phyloP scores from a whole-genome alignment of 2,888 invertebrate species.

The Desoria tigrina region DNA sequence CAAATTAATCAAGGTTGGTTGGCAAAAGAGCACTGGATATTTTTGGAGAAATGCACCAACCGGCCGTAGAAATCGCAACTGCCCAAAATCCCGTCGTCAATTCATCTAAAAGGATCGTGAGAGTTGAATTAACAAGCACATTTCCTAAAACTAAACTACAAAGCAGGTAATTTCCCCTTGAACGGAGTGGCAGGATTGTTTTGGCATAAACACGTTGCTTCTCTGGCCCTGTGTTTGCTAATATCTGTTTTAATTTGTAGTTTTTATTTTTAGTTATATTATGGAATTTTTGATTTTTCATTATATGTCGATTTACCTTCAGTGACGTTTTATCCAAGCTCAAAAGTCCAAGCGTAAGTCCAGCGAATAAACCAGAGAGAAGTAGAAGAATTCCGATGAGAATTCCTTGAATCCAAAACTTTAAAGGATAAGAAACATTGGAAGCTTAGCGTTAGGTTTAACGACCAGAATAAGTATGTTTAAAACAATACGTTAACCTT shows the following conservation, averaged over 20 bases:
- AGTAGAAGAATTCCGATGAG: constrained; percentile 68
- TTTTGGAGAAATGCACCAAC: neutral
- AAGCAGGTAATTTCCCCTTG: constrained; percentile 90
- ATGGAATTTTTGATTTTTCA: no score
- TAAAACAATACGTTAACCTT: constrained; percentile 65
- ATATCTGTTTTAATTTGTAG: no score
- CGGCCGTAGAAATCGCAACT: neutral
- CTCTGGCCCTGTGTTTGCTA: constrained; percentile 67
- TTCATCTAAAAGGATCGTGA: constrained; percentile 93
- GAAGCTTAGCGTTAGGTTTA: constrained; percentile 14
- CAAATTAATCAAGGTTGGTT: no score
- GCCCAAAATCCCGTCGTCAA: constrained; percentile 78
- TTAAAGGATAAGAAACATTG: no score
- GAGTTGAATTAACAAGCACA: constrained; percentile 94
- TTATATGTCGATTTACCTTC: constrained; percentile 65
- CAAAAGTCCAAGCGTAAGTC: constrained; percentile 94
- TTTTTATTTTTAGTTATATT: no score
- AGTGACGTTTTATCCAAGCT: constrained; percentile 91
- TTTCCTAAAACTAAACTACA: constrained; percentile 76
- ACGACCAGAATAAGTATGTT: no score
- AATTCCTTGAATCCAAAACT: constrained; percentile 3
- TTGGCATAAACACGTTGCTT: constrained; percentile 80
- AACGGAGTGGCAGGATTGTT: constrained; percentile 86
- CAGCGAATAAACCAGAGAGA: constrained; percentile 94
- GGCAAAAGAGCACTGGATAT: no score